Base-by-base conservation (phyloP, 2,888 invertebrate genomes). In the Microchrysa polita region DNA sequence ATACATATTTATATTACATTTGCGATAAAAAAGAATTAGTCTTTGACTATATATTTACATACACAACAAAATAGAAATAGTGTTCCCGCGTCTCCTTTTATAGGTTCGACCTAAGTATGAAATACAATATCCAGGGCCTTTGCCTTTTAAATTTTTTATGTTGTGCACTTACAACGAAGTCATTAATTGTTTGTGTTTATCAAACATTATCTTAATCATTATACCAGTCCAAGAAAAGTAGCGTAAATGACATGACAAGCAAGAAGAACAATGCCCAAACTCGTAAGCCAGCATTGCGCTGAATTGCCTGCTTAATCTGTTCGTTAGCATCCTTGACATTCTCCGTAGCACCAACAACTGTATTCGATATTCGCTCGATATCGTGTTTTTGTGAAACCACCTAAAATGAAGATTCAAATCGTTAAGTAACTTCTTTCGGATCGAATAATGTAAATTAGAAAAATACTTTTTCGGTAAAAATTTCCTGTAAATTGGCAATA, bases 151-250 rank as follows among this genome's bases (percentile, higher is more conserved):
- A 34, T 34, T 34, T n/a, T n/a, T 7, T 34, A 34, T 34, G 27
- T 7, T 7, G 27, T 7, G 7, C 27, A 34, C 27, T 34, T 34
- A 34, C 27, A 2, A 34, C 7, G 27, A 7, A 34, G 27, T 34
- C 2, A 34, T 34, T 34, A 34, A 34, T 34, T n/a, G n/a, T n/a
- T 34, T 34, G 27, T 34, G n/a, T 34, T 34, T 34, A 34, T 23
- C 7, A 44, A 67, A 67, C 10, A 18, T 18, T 23, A 34, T 4
- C 53, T 87, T 86, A 92, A 81, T 94, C 94, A 88, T 98, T 98
- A 84, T 98, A 99, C 98, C 98, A 99, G 87, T 99, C 98, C 71
- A 99, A 88, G 85, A 99, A 99, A 10, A 99, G 87, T 69, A 99
- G 87, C 20, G 97, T 94, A 83, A 98, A 96, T 52, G 98, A 96